Conservation (phyloP, 2,888 invertebrate genomes). For the Linyphia triangularis region DNA sequence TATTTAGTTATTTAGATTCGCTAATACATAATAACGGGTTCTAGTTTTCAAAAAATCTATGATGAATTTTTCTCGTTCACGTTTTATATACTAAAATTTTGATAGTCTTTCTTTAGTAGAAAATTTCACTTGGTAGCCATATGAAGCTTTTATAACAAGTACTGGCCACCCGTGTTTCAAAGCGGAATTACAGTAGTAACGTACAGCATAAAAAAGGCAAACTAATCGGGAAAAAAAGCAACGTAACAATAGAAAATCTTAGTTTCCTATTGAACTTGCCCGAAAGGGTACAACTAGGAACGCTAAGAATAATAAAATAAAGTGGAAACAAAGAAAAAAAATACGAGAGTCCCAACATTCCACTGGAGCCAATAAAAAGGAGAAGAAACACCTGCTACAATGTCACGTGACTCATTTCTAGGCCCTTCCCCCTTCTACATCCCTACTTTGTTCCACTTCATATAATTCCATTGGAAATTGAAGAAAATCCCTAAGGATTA, state of each 20-base stretch:
- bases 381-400: constrained; percentile 71
- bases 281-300: constrained; percentile 26
- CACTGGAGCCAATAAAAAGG: constrained; percentile 67
- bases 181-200: constrained; percentile 21
- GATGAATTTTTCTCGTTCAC: not conserved
- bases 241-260: constrained; percentile 58
- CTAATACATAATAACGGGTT: not conserved
- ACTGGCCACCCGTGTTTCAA: constrained; percentile 5
- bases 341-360: constrained; percentile 63
- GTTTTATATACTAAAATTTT: not conserved
- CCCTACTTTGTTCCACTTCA: constrained; percentile 69
- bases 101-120: constrained; percentile 16
- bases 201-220: constrained; percentile 14
- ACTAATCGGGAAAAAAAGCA: constrained; percentile 43
- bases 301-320: constrained; percentile 8
- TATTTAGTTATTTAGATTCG: too few relatives aligned
- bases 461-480: constrained; percentile 73
- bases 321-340: not conserved
- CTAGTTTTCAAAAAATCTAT: not conserved
- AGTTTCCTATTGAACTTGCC: constrained; percentile 62
- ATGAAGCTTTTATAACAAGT: constrained; percentile 16
- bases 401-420: constrained; percentile 67
- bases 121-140: constrained; percentile 20
- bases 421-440: constrained; percentile 15
- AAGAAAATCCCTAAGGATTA: constrained; percentile 71